Conservation (phyloP, 2,888 invertebrate genomes). For the Cheilosia urbana region DNA sequence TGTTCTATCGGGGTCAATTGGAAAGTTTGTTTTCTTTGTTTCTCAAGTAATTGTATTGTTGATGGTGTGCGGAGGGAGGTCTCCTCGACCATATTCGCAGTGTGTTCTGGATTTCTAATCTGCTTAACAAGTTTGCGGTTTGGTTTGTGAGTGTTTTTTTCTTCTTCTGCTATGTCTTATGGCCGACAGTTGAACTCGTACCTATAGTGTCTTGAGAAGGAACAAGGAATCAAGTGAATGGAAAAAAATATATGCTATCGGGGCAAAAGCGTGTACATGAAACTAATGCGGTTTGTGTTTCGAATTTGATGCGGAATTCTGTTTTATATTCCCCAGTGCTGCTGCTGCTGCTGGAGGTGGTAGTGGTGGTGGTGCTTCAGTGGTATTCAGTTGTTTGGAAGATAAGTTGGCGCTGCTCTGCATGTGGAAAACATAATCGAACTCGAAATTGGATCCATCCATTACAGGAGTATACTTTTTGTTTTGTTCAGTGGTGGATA, state of each 20-base stretch:
- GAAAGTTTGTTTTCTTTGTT: conserved; percentile 72
- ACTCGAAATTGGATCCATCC: conserved; percentile 47
- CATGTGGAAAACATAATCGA: conserved; percentile 33
- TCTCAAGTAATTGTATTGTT: conserved; percentile 65
- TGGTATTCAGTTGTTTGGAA: conserved; percentile 8
- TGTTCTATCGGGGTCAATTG: conserved; percentile 68
- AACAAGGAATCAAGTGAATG: conserved; percentile 51
- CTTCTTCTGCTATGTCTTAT: neutral
- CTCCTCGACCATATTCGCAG: conserved; percentile 7
- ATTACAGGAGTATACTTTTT: conserved; percentile 9
- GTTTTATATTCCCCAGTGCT: conserved; percentile 59
- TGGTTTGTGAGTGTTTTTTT: conserved; percentile 27
- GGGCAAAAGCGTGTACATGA: conserved; percentile 39
- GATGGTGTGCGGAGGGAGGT: neutral
- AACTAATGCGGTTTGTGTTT: conserved; percentile 63
- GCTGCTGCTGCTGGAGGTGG: neutral
- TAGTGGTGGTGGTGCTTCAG: neutral
- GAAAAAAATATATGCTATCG: conserved; percentile 3
- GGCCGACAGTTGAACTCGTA: neutral
- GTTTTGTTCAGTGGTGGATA: neutral
- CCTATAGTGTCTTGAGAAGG: conserved; percentile 3
- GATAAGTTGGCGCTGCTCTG: conserved; percentile 24
- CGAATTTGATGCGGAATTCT: conserved; percentile 60
- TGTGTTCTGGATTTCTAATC: conserved; percentile 69
- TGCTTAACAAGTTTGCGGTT: conserved; percentile 72